These are phyloP conservation scores for Sceloporus undulatus DNA, from an alignment of 2,113 vertebrate species.

Conservation along the genomic window DNA sequence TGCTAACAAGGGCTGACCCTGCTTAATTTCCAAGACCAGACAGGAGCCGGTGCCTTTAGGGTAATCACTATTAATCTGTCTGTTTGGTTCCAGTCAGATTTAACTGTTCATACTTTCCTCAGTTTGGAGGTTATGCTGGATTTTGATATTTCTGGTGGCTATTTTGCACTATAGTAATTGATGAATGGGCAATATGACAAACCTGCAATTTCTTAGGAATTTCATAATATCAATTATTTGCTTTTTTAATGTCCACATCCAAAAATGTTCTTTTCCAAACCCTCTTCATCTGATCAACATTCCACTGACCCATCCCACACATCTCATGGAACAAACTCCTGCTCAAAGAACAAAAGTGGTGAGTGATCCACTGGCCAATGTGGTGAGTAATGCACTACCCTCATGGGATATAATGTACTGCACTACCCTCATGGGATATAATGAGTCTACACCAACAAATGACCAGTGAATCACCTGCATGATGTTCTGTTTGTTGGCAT, in stretches of 20 bases:
- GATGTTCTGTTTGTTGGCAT: slow-evolving; percentile 29
- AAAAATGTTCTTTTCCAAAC: slow-evolving; percentile 29
- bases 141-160: background rate
- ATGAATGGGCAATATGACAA: background rate
- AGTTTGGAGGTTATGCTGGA: background rate
- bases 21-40: too few species aligned
- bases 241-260: slow-evolving; percentile 1
- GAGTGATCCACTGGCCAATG: slow-evolving; percentile 15
- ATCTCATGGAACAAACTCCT: background rate
- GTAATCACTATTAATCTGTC: background rate
- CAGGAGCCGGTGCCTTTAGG: too few species aligned
- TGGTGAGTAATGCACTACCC: background rate
- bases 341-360: slow-evolving; percentile 1
- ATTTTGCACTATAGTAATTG: background rate
- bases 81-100: background rate
- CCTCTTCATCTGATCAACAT: slow-evolving; percentile 30
- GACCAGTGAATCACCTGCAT: slow-evolving; percentile 6
- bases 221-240: background rate
- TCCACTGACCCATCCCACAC: background rate
- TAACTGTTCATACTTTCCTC: background rate
- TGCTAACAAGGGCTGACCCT: too few species aligned
- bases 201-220: background rate
- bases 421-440: background rate
- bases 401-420: background rate
- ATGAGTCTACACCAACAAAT: slow-evolving; percentile 15